A percentile compares a stretch with the other conserved stretches of the same genome.
Conservation (phyloP, 1,140 invertebrate species). For the Gryllus bimaculatus region DNA sequence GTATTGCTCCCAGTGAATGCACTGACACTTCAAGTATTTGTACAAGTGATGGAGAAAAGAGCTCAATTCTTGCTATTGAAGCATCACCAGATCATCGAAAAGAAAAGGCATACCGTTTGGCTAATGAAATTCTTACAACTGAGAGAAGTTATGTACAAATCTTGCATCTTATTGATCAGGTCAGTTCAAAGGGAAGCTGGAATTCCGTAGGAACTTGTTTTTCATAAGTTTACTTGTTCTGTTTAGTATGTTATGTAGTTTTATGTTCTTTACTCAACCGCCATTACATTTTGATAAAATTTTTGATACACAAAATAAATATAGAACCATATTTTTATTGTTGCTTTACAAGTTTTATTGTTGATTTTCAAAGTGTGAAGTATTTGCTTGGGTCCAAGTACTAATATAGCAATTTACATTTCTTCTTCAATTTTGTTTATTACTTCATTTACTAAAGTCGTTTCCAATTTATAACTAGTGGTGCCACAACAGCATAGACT, state of each 20-base stretch:
- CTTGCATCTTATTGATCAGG: conserved; percentile 44
- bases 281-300: too few relatives aligned
- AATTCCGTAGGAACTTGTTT: neutral
- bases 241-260: neutral
- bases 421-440: too few relatives aligned
- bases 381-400: too few relatives aligned
- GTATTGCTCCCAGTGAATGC: conserved; percentile 19
- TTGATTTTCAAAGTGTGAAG: too few relatives aligned
- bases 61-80: conserved; percentile 18
- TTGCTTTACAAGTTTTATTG: too few relatives aligned
- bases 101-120: conserved; percentile 36
- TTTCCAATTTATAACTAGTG: too few relatives aligned
- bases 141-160: conserved; percentile 43
- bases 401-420: too few relatives aligned
- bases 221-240: neutral
- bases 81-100: conserved; percentile 26
- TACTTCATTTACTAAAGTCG: too few relatives aligned
- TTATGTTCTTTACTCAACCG: too few relatives aligned
- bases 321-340: too few relatives aligned
- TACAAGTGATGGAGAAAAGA: conserved; percentile 18
- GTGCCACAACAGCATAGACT: too few relatives aligned
- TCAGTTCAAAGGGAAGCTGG: conserved; percentile 22
- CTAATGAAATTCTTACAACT: conserved; percentile 41
- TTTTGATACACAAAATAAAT: too few relatives aligned
- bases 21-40: conserved; percentile 24